Conservation (phyloP, 2,797 vertebrate genomes). For the Anguilla anguilla region DNA sequence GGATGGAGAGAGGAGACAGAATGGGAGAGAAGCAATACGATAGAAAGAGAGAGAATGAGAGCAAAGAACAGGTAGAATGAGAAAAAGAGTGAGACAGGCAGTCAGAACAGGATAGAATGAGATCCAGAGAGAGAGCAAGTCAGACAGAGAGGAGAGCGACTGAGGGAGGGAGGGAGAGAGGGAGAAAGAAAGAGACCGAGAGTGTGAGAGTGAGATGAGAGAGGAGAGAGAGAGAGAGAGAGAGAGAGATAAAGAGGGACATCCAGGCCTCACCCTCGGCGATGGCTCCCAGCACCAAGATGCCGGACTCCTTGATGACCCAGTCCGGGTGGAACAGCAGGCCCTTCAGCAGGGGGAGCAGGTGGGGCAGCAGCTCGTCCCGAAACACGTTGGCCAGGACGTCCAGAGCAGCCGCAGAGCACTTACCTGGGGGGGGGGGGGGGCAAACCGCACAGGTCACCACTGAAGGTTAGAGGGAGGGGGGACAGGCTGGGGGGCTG, state of each 20-base stretch:
- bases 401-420: constrained; percentile 89
- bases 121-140: too few relatives aligned
- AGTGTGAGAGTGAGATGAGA: constrained; percentile 60
- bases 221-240: constrained; percentile 32
- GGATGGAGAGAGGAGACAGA: neutral
- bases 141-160: neutral
- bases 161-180: neutral
- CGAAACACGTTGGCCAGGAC: constrained; percentile 93
- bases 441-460: neutral
- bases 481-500: neutral
- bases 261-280: constrained; percentile 77
- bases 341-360: constrained; percentile 88
- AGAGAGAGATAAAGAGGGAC: neutral
- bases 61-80: neutral
- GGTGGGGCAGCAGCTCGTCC: constrained; percentile 90
- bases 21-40: neutral
- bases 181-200: neutral
- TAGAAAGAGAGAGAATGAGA: neutral
- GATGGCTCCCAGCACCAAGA: constrained; percentile 90
- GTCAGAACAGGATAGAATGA: neutral
- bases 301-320: constrained; percentile 95
- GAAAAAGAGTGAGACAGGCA: neutral
- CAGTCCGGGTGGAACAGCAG: constrained; percentile 93
- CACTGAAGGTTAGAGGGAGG: neutral
- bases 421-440: constrained; percentile 76